These are phyloP conservation scores for Pristionchus arcanus DNA, from an alignment of 2,888 invertebrate species.

Conservation along the genomic window DNA sequence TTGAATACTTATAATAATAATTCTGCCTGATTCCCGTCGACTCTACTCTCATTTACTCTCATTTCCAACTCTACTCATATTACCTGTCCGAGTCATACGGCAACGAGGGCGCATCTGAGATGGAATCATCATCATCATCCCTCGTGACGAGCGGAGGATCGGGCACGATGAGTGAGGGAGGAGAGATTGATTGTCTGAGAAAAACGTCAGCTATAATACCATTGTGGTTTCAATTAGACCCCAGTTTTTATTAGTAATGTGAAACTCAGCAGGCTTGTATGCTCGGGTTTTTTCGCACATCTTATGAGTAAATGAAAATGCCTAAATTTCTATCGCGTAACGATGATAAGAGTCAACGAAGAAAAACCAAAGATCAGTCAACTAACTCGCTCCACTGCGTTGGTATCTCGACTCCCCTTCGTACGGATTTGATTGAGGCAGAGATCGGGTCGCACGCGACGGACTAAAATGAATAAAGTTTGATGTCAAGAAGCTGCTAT, in stretches of 20 bases:
- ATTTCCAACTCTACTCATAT: too few species aligned
- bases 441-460: conserved; percentile 69
- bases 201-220: neutral
- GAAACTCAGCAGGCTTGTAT: neutral
- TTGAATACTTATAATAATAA: too few species aligned
- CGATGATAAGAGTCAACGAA: too few species aligned
- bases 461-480: conserved; percentile 57
- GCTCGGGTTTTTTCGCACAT: too few species aligned
- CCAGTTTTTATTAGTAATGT: neutral
- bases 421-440: neutral
- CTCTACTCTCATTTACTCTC: too few species aligned
- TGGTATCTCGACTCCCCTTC: neutral
- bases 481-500: too few species aligned
- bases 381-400: conserved; percentile 54
- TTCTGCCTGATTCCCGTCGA: too few species aligned
- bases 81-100: conserved; percentile 74
- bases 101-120: conserved; percentile 75
- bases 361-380: neutral
- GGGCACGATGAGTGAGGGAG: neutral
- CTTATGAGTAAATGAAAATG: too few species aligned
- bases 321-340: too few species aligned
- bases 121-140: conserved; percentile 68
- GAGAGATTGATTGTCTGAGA: conserved; percentile 11
- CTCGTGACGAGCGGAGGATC: conserved; percentile 11
- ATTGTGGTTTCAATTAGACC: too few species aligned